Conservation (phyloP, 2,113 vertebrate genomes). For the Suricata suricatta region DNA sequence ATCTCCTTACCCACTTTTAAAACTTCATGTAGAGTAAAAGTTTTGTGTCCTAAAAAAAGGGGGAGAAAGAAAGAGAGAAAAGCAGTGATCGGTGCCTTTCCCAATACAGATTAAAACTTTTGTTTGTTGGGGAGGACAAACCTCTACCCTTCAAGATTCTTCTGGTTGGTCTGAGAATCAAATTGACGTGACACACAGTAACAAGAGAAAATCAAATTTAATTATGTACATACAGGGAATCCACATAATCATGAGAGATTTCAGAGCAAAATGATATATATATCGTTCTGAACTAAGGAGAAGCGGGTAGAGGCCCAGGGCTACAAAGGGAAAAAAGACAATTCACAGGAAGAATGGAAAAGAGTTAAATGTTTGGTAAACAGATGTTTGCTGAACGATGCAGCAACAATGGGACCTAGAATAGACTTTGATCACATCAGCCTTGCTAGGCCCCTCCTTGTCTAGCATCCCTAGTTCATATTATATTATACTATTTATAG, state of each 20-base stretch:
- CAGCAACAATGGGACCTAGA: background rate
- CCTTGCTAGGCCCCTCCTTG: background rate
- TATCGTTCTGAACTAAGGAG: background rate
- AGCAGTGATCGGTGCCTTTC: background rate
- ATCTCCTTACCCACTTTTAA: background rate
- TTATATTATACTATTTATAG: background rate
- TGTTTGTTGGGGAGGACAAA: background rate
- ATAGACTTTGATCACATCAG: background rate
- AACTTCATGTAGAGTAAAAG: background rate
- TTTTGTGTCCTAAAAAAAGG: background rate
- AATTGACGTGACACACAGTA: background rate
- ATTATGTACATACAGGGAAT: too few relatives aligned
- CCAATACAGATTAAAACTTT: background rate
- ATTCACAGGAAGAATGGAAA: background rate
- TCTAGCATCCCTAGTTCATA: background rate
- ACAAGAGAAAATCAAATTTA: too few relatives aligned
- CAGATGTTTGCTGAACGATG: background rate
- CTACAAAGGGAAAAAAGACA: background rate
- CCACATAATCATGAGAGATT: too few relatives aligned
- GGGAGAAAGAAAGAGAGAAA: background rate
- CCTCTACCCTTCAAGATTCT: background rate
- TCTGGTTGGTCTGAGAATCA: background rate
- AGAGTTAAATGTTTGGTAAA: background rate
- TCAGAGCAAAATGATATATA: background rate
- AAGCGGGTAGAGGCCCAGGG: background rate